phyloP scores from a whole-genome alignment of 2,113 vertebrate species.

The Aythya baeri region DNA sequence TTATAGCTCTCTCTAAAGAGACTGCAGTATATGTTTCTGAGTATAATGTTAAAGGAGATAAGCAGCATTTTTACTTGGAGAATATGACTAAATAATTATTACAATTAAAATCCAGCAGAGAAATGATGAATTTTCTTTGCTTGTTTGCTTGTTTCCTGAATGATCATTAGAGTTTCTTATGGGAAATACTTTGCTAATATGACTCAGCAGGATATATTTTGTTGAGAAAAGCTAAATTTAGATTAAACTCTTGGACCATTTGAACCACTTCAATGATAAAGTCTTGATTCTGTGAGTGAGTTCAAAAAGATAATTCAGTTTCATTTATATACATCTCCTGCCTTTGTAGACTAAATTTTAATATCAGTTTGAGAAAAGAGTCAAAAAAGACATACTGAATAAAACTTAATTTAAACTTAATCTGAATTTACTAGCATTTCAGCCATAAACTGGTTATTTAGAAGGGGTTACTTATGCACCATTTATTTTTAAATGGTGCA shows the following conservation, averaged over 20 bases:
- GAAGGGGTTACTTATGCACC: neutral
- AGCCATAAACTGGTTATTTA: slow-evolving; percentile 41
- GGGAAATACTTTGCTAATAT: neutral
- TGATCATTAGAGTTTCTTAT: neutral
- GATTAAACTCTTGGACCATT: neutral
- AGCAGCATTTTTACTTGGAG: neutral
- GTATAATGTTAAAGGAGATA: neutral
- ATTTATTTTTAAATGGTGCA: slow-evolving; percentile 57
- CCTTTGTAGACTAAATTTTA: neutral
- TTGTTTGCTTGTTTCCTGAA: neutral
- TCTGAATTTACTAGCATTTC: slow-evolving; percentile 16
- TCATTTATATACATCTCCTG: neutral
- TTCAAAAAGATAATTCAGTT: neutral
- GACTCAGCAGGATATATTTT: neutral
- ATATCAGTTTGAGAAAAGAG: neutral
- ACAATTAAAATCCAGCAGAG: neutral
- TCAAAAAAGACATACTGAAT: neutral
- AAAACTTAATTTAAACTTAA: slow-evolving; percentile 36
- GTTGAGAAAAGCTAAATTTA: neutral
- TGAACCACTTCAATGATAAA: neutral
- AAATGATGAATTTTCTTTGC: neutral
- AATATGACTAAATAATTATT: neutral
- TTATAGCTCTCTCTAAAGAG: neutral
- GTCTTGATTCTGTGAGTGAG: neutral
- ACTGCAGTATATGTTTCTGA: neutral